Conservation (phyloP, 2,797 vertebrate species). For the Girardinus metallicus region DNA sequence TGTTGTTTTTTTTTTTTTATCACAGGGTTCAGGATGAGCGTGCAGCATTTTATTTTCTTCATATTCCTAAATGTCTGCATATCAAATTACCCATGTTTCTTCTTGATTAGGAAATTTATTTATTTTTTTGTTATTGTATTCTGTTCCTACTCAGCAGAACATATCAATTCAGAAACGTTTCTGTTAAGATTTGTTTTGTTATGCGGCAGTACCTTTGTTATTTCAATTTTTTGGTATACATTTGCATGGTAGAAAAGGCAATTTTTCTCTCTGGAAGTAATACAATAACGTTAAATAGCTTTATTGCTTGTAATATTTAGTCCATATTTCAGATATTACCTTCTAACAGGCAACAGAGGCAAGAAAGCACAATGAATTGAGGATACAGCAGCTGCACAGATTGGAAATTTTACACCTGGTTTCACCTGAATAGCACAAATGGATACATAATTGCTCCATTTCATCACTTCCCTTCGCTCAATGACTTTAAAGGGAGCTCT, state of each 20-base stretch:
- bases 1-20: slow-evolving; percentile 11
- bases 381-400: slow-evolving; percentile 78
- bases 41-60: slow-evolving; percentile 42
- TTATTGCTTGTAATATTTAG: slow-evolving; percentile 66
- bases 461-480: slow-evolving; percentile 76
- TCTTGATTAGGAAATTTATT: slow-evolving; percentile 52
- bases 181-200: slow-evolving; percentile 31
- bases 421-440: slow-evolving; percentile 81
- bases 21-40: slow-evolving; percentile 35
- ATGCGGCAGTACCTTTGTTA: slow-evolving; percentile 24
- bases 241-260: slow-evolving; percentile 22
- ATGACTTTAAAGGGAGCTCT: slow-evolving; percentile 70
- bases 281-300: slow-evolving; percentile 64
- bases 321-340: slow-evolving; percentile 70
- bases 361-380: slow-evolving; percentile 67
- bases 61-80: slow-evolving; percentile 57
- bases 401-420: slow-evolving; percentile 83
- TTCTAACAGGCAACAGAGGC: slow-evolving; percentile 79
- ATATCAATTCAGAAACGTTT: slow-evolving; percentile 30
- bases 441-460: slow-evolving; percentile 80
- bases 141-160: slow-evolving; percentile 37
- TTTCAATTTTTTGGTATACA: slow-evolving; percentile 32
- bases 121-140: slow-evolving; percentile 46
- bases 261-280: slow-evolving; percentile 33
- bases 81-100: slow-evolving; percentile 60